Evolutionary conservation across 2,113 vertebrate genomes (phyloP).

Genomic region (Hiodon alosoides): DNA sequence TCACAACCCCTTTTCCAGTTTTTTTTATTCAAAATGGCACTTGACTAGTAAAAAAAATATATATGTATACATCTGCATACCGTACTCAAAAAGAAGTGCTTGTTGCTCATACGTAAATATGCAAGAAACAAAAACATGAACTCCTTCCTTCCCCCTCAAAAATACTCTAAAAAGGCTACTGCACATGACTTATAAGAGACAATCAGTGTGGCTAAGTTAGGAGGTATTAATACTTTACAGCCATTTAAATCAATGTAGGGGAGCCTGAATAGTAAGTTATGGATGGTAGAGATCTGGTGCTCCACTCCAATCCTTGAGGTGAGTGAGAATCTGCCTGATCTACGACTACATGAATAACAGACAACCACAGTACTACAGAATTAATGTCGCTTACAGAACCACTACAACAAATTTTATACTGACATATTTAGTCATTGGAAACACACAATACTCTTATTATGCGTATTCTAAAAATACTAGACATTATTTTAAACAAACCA

Average conservation of each 20-base stretch:
- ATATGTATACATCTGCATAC: constrained; percentile 1
- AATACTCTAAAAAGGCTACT: background rate
- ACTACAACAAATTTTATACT: constrained; percentile 20
- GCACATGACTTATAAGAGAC: background rate
- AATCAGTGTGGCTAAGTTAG: background rate
- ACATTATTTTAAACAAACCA: constrained; percentile 24
- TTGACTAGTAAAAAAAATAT: constrained; percentile 4
- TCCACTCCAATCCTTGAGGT: constrained; percentile 1
- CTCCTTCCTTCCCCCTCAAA: background rate
- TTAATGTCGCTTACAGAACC: constrained; percentile 7
- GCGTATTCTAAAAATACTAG: constrained; percentile 55
- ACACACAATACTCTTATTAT: constrained; percentile 40
- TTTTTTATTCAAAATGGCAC: background rate
- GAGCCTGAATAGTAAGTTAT: background rate
- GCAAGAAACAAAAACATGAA: background rate
- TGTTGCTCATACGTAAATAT: constrained; percentile 1
- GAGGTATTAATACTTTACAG: constrained; percentile 11
- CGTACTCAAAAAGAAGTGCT: constrained; percentile 6
- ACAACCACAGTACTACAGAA: background rate
- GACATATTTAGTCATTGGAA: constrained; percentile 47
- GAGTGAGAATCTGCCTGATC: constrained; percentile 7
- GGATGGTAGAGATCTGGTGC: background rate
- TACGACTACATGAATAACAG: constrained; percentile 13
- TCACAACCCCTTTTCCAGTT: background rate
- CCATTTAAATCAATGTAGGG: constrained; percentile 4